Evolutionary conservation across 2,888 invertebrate genomes (phyloP).

Genomic region (Ichneumon xanthorius): DNA sequence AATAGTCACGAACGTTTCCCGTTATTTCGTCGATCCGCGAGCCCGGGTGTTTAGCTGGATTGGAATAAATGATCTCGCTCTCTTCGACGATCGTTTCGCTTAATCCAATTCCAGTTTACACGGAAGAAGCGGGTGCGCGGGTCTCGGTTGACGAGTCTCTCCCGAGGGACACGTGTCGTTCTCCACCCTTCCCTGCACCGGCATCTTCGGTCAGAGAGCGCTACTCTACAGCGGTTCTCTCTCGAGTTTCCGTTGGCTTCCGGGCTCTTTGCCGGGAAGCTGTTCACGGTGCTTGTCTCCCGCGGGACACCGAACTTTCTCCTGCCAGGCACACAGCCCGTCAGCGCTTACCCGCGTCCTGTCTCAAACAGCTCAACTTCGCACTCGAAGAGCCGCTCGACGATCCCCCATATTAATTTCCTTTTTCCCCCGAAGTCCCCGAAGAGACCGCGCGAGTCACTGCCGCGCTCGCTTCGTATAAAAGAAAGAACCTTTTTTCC

Average conservation of each 20-base stretch:
- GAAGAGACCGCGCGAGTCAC: background rate
- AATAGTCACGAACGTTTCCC: background rate
- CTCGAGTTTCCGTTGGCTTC: slow-evolving; percentile 34
- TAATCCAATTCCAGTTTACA: slow-evolving; percentile 14
- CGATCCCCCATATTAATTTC: background rate
- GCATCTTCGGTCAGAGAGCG: background rate
- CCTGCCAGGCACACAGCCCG: slow-evolving; percentile 28
- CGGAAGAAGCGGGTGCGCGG: slow-evolving; percentile 19
- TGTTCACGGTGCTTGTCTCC: slow-evolving; percentile 26
- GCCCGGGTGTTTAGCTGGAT: background rate
- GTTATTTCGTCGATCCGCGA: background rate
- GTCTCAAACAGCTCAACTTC: slow-evolving; percentile 34
- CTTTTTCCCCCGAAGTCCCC: background rate
- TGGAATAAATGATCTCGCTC: background rate
- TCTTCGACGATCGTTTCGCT: background rate
- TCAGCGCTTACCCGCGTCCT: slow-evolving; percentile 11
- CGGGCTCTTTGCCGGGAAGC: slow-evolving; percentile 45
- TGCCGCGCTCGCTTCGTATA: too few relatives aligned
- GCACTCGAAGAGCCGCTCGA: background rate
- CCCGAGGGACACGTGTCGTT: slow-evolving; percentile 29
- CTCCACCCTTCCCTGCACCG: slow-evolving; percentile 29
- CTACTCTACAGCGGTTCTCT: slow-evolving; percentile 29
- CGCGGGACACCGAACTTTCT: slow-evolving; percentile 48
- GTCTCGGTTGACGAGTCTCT: slow-evolving; percentile 24
- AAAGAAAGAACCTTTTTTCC: background rate